phyloP scores from a whole-genome alignment of 2,888 invertebrate species.

The Phalera bucephala region DNA sequence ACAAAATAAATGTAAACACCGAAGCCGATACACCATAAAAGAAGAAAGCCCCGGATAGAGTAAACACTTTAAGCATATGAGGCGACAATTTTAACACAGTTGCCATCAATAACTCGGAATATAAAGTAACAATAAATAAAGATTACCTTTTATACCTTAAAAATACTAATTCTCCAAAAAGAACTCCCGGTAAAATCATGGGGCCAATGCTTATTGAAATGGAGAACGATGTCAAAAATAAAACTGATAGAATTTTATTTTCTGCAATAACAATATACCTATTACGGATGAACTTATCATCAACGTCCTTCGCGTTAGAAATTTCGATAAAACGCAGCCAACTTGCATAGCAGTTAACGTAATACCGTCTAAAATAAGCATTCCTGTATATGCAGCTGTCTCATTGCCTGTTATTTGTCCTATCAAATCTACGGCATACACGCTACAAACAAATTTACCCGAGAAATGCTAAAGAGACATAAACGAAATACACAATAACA shows the following conservation, averaged over 20 bases:
- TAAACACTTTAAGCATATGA: conserved; percentile 31
- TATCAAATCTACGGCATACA: conserved; percentile 38
- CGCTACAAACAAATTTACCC: conserved; percentile 46
- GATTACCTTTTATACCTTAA: conserved; percentile 33
- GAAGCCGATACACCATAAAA: conserved; percentile 37
- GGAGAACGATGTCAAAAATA: conserved; percentile 30
- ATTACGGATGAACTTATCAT: too few species aligned
- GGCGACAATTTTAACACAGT: too few species aligned
- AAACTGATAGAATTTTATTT: too few species aligned
- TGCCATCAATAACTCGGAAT: too few species aligned
- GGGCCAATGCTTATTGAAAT: too few species aligned
- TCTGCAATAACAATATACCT: conserved; percentile 40
- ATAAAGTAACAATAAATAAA: conserved; percentile 29
- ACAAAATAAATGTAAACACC: conserved; percentile 30
- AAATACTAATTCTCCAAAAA: conserved; percentile 42
- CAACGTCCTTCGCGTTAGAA: too few species aligned
- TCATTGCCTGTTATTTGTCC: too few species aligned
- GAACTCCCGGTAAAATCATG: conserved; percentile 38
- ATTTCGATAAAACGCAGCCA: too few species aligned
- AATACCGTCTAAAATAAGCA: conserved; percentile 46
- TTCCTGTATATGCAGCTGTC: too few species aligned
- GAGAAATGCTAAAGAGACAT: conserved; percentile 50
- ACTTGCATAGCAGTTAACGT: too few species aligned
- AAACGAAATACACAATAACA: too few species aligned
- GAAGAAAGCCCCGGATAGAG: conserved; percentile 39